phyloP scores from a whole-genome alignment of 2,888 invertebrate genomes.

The Thyatira batis region DNA sequence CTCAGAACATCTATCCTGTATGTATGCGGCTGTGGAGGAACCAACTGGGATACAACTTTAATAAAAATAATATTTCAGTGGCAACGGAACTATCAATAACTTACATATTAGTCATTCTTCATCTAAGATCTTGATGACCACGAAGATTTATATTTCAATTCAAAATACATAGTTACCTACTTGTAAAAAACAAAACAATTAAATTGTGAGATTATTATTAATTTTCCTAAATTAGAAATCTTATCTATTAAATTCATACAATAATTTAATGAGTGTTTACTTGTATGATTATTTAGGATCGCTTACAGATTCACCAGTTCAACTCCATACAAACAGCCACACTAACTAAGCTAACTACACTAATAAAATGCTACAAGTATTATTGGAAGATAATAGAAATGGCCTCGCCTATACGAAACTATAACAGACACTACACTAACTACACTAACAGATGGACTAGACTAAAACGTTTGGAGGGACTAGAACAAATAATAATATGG shows the following conservation, averaged over 20 bases:
- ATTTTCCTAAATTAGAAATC: neutral
- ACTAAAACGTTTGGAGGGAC: slow-evolving; percentile 74
- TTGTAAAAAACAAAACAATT: neutral
- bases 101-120: too few species aligned
- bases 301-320: neutral
- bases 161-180: too few species aligned
- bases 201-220: neutral
- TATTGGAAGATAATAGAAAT: slow-evolving; percentile 67
- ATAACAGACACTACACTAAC: slow-evolving; percentile 59
- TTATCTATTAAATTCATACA: neutral
- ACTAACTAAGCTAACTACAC: slow-evolving; percentile 51
- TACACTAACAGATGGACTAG: slow-evolving; percentile 43
- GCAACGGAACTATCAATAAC: too few species aligned
- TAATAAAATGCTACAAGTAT: slow-evolving; percentile 66
- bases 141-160: too few species aligned
- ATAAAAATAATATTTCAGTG: too few species aligned
- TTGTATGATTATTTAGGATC: too few species aligned
- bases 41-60: slow-evolving; percentile 19
- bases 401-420: slow-evolving; percentile 72
- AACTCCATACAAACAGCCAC: slow-evolving; percentile 24
- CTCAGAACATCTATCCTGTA: slow-evolving; percentile 58
- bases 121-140: too few species aligned
- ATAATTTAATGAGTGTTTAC: too few species aligned
- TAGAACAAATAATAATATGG: slow-evolving; percentile 61
- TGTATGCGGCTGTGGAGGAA: slow-evolving; percentile 9